A percentile compares a stretch with the other conserved stretches of the same genome.
Evolutionary conservation across 2,888 invertebrate genomes (phyloP).

Genomic region (Drosophila eohydei): DNA sequence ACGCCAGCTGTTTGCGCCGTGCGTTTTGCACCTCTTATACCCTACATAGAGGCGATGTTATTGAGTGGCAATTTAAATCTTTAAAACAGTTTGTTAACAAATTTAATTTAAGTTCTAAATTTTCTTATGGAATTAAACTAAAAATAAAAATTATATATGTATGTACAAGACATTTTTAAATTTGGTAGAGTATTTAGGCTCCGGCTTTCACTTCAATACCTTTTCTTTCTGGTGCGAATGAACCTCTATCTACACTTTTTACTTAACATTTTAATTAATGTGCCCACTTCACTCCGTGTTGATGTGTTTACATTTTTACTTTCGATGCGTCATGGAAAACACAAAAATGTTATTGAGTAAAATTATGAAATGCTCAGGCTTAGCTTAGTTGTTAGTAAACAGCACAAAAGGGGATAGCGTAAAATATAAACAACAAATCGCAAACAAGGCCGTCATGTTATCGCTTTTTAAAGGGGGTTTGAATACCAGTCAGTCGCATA

Average conservation of each 20-base stretch:
- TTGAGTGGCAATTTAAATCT: neutral
- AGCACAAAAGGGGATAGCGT: constrained; percentile 22
- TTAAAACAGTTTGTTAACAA: neutral
- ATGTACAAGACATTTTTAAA: neutral
- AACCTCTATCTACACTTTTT: constrained; percentile 25
- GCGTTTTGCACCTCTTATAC: neutral
- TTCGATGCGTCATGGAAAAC: constrained; percentile 17
- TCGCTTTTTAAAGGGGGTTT: constrained; percentile 47
- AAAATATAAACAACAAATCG: constrained; percentile 21
- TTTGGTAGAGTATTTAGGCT: neutral
- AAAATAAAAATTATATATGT: neutral
- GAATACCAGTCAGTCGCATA: neutral
- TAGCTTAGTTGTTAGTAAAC: constrained; percentile 49
- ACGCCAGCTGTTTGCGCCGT: constrained; percentile 29
- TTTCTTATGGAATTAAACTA: neutral
- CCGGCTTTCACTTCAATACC: neutral
- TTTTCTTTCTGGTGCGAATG: constrained; percentile 21
- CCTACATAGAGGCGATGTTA: neutral
- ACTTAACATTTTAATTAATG: constrained; percentile 14
- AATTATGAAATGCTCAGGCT: constrained; percentile 14
- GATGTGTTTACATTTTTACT: constrained; percentile 14
- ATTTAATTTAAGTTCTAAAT: neutral
- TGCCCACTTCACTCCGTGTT: neutral
- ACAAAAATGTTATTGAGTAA: constrained; percentile 32
- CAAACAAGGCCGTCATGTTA: constrained; percentile 55